Base-by-base conservation (phyloP, 2,113 vertebrate genomes). In the Erinaceus europaeus region DNA sequence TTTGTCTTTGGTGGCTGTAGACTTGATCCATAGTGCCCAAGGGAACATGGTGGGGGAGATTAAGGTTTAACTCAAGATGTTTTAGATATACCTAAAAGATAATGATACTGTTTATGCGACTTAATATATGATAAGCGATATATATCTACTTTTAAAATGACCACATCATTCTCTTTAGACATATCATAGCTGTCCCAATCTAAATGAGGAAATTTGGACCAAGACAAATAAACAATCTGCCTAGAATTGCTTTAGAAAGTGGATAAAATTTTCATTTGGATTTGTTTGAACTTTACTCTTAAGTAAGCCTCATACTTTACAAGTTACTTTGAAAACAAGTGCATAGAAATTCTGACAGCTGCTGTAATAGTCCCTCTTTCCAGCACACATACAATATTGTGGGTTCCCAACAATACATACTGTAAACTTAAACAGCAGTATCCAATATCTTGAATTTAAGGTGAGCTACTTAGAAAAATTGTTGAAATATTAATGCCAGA, bases 391-490 rank as follows among this genome's bases (percentile, higher is more conserved):
- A 34, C 88, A 32, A 74, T 81, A 75, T 64, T 82, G 53, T 40
- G 62, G 42, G 67, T 82, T 90, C 61, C 20, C n/a, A 86, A 34
- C 44, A 18, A 9, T 65, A 71, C 36, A 9, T 68, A 42, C 44
- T 42, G 4, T 77, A 50, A 55, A 73, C 21, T 85, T 65, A 44
- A 50, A 74, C 62, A 52, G 15, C 48, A 53, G 1, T n/a, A 20
- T 40, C 32, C 81, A 29, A 48, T 44, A 74, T 29, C 46, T 64
- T 90, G 72, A 61, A 84, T 92, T 88, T 89, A 42, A 84, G n/a
- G 15, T 65, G 27, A 55, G 75, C 2, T 32, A 9, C 18, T 61
- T 57, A 59, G 36, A 76, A 88, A 89, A 90, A 87, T 11, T 50
- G 36, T 20, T 62, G 67, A 77, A 64, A 55, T 81, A 53, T 48